These are phyloP conservation scores for Macropus fuliginosus DNA, from an alignment of 2,797 vertebrate species.

Conservation along the genomic window DNA sequence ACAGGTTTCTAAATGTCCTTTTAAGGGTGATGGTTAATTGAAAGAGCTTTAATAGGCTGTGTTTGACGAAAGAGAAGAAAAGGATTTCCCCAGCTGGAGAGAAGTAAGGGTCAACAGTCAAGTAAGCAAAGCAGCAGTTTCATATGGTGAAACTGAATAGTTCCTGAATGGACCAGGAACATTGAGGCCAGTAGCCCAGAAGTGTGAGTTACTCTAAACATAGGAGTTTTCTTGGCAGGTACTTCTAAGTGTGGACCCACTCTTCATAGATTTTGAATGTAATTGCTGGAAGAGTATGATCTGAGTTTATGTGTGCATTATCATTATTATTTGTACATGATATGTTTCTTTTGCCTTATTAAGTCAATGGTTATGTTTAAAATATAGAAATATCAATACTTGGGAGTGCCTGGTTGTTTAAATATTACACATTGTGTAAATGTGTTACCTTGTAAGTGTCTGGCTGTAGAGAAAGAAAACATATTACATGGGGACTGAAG, in stretches of 20 bases:
- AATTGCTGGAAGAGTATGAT: not conserved
- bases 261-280: not conserved
- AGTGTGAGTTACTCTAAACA: not conserved
- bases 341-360: not conserved
- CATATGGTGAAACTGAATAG: not conserved
- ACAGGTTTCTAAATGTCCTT: not conserved
- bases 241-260: not conserved
- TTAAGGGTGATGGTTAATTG: not conserved
- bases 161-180: not conserved
- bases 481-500: not conserved
- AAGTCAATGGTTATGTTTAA: not conserved
- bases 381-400: not conserved
- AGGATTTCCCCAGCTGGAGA: not conserved
- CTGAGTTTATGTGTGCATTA: not conserved
- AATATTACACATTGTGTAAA: not conserved
- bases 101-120: not conserved
- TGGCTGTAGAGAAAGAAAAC: not conserved
- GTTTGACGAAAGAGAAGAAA: not conserved
- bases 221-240: not conserved
- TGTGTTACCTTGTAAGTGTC: not conserved
- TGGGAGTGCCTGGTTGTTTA: not conserved
- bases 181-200: not conserved
- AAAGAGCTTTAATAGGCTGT: not conserved
- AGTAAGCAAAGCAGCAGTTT: not conserved
- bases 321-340: not conserved